Evolutionary conservation across 2,888 invertebrate genomes (phyloP).

Genomic region (Caenorhabditis sp.): DNA sequence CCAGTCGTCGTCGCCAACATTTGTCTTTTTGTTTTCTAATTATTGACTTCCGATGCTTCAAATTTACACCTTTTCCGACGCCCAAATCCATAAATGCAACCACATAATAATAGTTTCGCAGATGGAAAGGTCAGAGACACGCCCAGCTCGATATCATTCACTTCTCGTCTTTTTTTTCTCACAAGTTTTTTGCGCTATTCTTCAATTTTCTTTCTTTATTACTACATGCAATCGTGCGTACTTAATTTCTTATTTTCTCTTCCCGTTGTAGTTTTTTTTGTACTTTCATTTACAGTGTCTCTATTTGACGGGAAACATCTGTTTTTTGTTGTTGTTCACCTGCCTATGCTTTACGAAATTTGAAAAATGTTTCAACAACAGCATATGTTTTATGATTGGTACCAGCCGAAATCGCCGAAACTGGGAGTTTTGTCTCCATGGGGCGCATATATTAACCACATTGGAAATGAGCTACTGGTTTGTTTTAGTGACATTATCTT

Average conservation of each 20-base stretch:
- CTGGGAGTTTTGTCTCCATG: constrained; percentile 68
- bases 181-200: not conserved
- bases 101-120: not conserved
- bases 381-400: constrained; percentile 50
- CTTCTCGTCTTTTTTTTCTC: not conserved
- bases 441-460: constrained; percentile 68
- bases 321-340: not conserved
- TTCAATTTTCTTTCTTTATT: not conserved
- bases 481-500: not conserved
- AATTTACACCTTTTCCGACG: not conserved
- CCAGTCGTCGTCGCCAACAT: no score
- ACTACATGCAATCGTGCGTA: not conserved
- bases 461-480: constrained; percentile 58
- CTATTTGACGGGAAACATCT: not conserved
- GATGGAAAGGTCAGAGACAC: not conserved
- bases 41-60: no score
- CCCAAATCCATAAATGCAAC: not conserved
- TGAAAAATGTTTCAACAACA: constrained; percentile 31
- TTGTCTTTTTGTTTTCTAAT: no score
- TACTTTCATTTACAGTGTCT: not conserved
- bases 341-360: not conserved
- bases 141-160: not conserved
- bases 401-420: constrained; percentile 39
- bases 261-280: not conserved
- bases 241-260: not conserved